Evolutionary conservation across 1,140 invertebrate species (phyloP).

Genomic region (Teleogryllus occipitalis): DNA sequence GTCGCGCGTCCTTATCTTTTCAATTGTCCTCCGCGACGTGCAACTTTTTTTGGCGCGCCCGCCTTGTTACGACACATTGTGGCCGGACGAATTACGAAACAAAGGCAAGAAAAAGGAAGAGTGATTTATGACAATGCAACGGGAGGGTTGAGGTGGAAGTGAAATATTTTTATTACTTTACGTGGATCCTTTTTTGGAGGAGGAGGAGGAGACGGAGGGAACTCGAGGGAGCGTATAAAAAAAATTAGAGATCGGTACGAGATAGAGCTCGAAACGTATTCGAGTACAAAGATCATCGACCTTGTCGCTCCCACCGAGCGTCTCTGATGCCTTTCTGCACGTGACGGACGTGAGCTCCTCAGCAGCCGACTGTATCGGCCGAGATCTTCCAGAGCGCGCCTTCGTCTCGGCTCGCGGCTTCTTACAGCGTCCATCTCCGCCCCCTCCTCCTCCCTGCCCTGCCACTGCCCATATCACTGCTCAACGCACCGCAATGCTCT

Average conservation of each 20-base stretch:
- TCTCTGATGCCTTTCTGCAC: not conserved
- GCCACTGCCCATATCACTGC: too few relatives aligned
- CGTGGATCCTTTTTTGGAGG: not conserved
- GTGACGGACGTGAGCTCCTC: not conserved
- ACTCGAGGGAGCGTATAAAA: not conserved
- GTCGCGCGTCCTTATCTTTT: not conserved
- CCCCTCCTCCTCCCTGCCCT: too few relatives aligned
- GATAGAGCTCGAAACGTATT: not conserved
- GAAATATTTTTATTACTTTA: not conserved
- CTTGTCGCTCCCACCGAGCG: not conserved
- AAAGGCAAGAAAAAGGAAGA: not conserved
- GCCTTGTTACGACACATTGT: not conserved
- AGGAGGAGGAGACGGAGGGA: too few relatives aligned
- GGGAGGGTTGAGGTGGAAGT: not conserved
- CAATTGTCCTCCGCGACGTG: not conserved
- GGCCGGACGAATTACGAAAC: not conserved
- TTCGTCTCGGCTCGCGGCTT: too few relatives aligned
- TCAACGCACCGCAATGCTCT: too few relatives aligned
- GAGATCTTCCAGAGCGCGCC: not conserved
- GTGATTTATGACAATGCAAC: slow-evolving; percentile 1
- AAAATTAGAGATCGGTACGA: not conserved
- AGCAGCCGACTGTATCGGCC: not conserved
- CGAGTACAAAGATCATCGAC: not conserved
- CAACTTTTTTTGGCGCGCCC: not conserved
- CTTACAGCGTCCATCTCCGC: too few relatives aligned